Percentiles rank a stretch among this genome's conserved stretches.
phyloP scores from a whole-genome alignment of 37 sponge, comb jelly and placozoan species.

The Haliclona indistincta region DNA sequence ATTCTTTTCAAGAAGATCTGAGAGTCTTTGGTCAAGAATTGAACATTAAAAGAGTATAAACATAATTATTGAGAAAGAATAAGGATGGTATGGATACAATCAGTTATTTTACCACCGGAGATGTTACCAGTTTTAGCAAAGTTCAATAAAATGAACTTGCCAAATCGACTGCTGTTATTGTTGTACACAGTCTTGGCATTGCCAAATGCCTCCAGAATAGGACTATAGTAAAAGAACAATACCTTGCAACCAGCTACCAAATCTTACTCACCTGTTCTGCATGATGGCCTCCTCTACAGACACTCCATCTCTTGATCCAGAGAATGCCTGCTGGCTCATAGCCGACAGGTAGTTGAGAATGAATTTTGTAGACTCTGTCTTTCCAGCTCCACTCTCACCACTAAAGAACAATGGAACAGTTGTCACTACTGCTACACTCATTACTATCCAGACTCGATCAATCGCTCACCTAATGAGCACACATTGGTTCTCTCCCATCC shows the following conservation, averaged over 20 bases:
- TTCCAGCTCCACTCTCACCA: constrained; percentile 99
- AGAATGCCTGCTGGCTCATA: constrained; percentile 71
- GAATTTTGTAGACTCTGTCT: constrained; percentile 97
- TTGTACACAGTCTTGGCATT: constrained; percentile 99
- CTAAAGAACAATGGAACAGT: constrained; percentile 32
- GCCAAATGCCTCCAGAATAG: constrained; percentile 98
- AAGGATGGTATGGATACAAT: constrained; percentile 63
- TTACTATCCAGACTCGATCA: neutral
- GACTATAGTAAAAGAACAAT: constrained; percentile 48
- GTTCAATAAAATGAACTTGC: constrained; percentile 94
- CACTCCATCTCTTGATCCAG: constrained; percentile 9
- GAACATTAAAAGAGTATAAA: constrained; percentile 12
- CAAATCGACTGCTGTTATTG: constrained; percentile 98
- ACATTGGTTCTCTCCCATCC: constrained; percentile 94
- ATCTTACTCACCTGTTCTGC: constrained; percentile 89
- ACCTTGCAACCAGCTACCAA: neutral
- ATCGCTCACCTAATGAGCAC: constrained; percentile 88
- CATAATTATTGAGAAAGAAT: constrained; percentile 5
- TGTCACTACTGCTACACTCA: neutral
- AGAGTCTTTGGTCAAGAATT: constrained; percentile 14
- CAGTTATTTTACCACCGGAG: constrained; percentile 85
- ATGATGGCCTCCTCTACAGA: constrained; percentile 81
- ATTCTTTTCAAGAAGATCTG: constrained; percentile 88
- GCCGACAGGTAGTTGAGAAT: constrained; percentile 91
- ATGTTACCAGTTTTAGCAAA: constrained; percentile 87